Base-by-base conservation (phyloP, 2,113 vertebrate genomes). In the Butorides virescens region DNA sequence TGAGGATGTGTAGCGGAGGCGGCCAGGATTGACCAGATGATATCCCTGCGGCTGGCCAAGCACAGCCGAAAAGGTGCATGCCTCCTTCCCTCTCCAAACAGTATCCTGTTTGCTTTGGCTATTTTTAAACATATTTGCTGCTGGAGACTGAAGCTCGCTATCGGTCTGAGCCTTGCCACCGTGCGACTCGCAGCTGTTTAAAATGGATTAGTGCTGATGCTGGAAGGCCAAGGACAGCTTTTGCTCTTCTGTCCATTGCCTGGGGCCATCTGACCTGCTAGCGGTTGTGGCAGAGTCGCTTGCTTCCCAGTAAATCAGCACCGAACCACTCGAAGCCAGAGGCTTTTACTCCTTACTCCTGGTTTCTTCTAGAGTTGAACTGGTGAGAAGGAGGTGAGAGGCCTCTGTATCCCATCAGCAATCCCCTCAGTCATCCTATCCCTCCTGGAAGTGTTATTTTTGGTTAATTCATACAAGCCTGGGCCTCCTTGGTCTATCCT, bases 391-490 rank as follows among this genome's bases (percentile, higher is more conserved):
- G 86, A 91, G 92, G 86, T 85, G 86, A 92, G 71, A 95, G 55
- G 59, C 74, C 53, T 92, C 84, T 92, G 39, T 55, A 70, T 50
- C 63, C 62, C 85, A 92, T 85, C 74, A 93, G 49, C 49, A 89
- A 68, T 79, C 55, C 76, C 82, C 66, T 92, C 90, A 94, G 19
- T 89, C 62, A 62, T 91, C 53, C 53, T 92, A 50, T 95, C 58
- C 53, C 92, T 96, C 94, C 62, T 92, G 80, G n/a, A 92, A 95
- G 95, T 95, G 90, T 96, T 94, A 74, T 86, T 97, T 96, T 95
- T 94, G 90, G 78, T 96, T 96, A 96, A 97, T 96, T 96, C 50
- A 15, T 92, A 92, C 92, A 95, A 79, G 88, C 91, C 83, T 86
- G 77, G 93, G 92, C 92, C 76, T 97, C 95, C 77, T 79, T 94